Evolutionary conservation across 1,140 invertebrate species (phyloP), one percentile per base, ranked within the genome.

Genomic region (Phortica variegata): DNA sequence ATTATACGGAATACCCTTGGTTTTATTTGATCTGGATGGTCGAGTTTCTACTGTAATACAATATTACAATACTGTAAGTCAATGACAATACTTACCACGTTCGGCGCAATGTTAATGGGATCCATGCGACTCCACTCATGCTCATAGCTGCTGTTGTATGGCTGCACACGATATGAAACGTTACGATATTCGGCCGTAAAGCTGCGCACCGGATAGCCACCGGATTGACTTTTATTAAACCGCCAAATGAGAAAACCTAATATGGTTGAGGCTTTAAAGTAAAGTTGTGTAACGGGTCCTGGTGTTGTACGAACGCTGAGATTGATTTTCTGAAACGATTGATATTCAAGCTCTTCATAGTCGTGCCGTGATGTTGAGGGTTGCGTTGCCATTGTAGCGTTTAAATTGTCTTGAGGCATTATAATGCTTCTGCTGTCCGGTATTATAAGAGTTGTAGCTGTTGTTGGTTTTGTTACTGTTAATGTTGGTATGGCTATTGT

Each of bases 231-330:
- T 52, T 73, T 73, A 31, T 74, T 74, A 42, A 69, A 75, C 38
- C 73, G 65, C 73, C 73, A 75, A 16, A 75, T 73, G 21, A 75
- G 66, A 54, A 74, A 70, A 9, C 73, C 73, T 44, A 75, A 36
- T 42, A 75, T 74, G 23, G 73, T 75, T 13, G 73, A 75, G 32
- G 73, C 69, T 43, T 75, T 75, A 33, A 75, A 73, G 18, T 72
- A 73, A 1, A 75, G 50, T 41, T 72, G 65, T 3, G 62, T 58
- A 20, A 75, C 73, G 3, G 73, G 73, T 0, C 73, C 73, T 6
- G 73, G 73, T 37, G 70, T 56, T 0, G 73, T 75, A 42, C 73
- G 69, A 15, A 75, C 72, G 9, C 39, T 63, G 13, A 75, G 47
- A 40, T 54, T 54, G 9, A 57, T 53, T 3, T 66, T 66, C 38